A percentile compares a stretch with the other conserved stretches of the same genome.
phyloP scores from a whole-genome alignment of 2,113 vertebrate species.

The Silurus glanis region DNA sequence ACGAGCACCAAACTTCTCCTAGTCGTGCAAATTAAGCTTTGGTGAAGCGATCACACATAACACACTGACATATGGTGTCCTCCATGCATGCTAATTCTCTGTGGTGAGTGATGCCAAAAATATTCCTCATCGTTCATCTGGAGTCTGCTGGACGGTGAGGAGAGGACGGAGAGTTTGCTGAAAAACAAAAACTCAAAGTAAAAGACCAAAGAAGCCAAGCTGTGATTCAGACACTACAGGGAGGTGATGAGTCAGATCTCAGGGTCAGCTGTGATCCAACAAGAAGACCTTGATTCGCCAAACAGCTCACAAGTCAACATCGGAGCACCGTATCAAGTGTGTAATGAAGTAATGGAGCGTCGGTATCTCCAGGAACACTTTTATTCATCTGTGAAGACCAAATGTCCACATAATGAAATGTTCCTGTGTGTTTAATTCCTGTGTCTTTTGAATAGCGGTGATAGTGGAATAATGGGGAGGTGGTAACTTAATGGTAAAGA shows the following conservation, averaged over 20 bases:
- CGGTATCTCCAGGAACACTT: neutral
- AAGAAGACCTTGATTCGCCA: slow-evolving; percentile 18
- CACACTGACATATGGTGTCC: slow-evolving; percentile 54
- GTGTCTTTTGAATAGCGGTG: too few relatives aligned
- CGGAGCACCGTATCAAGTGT: neutral
- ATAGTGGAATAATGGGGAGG: too few relatives aligned
- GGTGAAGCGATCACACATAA: slow-evolving; percentile 34
- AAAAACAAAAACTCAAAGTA: slow-evolving; percentile 26
- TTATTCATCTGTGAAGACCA: neutral
- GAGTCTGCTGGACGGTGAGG: slow-evolving; percentile 36
- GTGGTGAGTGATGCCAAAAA: slow-evolving; percentile 34
- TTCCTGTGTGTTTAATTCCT: neutral
- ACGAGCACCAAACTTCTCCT: neutral
- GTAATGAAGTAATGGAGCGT: too few relatives aligned
- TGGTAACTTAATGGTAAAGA: too few relatives aligned
- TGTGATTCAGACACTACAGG: slow-evolving; percentile 41
- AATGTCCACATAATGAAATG: neutral
- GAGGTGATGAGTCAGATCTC: slow-evolving; percentile 41
- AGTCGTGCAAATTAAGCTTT: slow-evolving; percentile 47
- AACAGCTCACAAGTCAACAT: neutral
- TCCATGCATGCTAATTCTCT: slow-evolving; percentile 18
- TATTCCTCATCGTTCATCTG: slow-evolving; percentile 54
- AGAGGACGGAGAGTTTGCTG: slow-evolving; percentile 3
- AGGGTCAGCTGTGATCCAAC: slow-evolving; percentile 25
- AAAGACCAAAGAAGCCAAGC: slow-evolving; percentile 29